Evolutionary conservation across 2,888 invertebrate species (phyloP), one percentile per base, ranked within the genome.

Genomic region (Agrotis exclamationis): DNA sequence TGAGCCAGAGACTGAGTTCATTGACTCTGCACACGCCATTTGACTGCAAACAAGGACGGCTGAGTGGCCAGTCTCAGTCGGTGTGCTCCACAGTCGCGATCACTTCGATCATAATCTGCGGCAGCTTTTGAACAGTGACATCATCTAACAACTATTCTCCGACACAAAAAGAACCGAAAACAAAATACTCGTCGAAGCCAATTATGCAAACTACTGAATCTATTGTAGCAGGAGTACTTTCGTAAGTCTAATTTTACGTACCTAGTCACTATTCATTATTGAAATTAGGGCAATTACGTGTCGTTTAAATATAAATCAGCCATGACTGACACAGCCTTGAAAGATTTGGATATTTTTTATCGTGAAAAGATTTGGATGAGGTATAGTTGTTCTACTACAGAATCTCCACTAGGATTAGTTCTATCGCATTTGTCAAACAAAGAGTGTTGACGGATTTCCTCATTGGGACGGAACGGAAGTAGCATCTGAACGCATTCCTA

Each of bases 1-100:
- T n/a, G 62, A 74, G 72, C 70, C 82, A 73, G 74, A 83, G 79
- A 76, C 68, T 76, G 85, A 86, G 91, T 88, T 90, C 90, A 89
- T 86, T 89, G 90, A 89, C 90, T 85, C 75, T 56, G 63, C 70
- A 80, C 80, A 76, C 74, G 76, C 80, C 74, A 84, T 83, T 82
- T 70, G 85, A 79, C 77, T 83, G 82, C 77, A 70, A 79, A 83
- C 82, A 83, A 76, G 74, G 80, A 72, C 83, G 20, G 70, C 64
- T 51, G 48, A 65, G 47, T 51, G 44, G 82, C 54, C 56, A 39
- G 20, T 53, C 60, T 39, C n/a, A 18, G 48, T 24, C 54, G 53
- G 22, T 20, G 71, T 45, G 72, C 72, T 59, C 20, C 60, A 54
- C 54, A 64, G 59, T 58, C 66, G 66, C 59, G 70, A 70, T 71